phyloP scores from a whole-genome alignment of 1,140 invertebrate genomes.

The Bombus impatiens region DNA sequence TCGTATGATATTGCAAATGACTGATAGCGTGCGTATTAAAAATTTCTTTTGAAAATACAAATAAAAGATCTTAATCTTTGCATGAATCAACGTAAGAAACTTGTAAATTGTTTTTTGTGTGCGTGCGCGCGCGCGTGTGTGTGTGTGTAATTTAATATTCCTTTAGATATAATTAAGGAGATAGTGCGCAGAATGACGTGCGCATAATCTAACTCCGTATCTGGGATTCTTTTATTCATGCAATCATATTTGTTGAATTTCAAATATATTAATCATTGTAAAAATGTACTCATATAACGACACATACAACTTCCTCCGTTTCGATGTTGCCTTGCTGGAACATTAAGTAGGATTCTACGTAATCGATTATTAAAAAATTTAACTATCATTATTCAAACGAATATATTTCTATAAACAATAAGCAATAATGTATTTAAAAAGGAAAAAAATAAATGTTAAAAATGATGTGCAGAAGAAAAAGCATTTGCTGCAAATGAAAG shows the following conservation, averaged over 20 bases:
- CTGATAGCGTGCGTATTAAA: not conserved
- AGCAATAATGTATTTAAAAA: not conserved
- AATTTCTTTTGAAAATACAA: not conserved
- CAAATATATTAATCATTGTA: not conserved
- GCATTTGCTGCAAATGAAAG: not conserved
- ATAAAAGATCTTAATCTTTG: not conserved
- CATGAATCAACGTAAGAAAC: not conserved
- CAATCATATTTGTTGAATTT: not conserved
- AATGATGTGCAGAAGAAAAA: not conserved
- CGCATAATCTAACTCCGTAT: too few relatives aligned
- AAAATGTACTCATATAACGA: not conserved
- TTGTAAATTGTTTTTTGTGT: too few relatives aligned
- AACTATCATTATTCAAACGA: not conserved
- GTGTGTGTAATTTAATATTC: not conserved
- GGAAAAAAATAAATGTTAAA: too few relatives aligned
- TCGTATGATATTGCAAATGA: not conserved
- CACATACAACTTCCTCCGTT: too few relatives aligned
- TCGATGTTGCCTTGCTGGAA: not conserved
- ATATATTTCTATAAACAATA: not conserved
- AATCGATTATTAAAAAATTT: not conserved
- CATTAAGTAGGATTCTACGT: too few relatives aligned
- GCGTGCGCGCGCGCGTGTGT: too few relatives aligned
- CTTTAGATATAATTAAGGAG: not conserved
- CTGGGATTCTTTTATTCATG: not conserved
- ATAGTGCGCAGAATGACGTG: not conserved